Evolutionary conservation across 23 tunicate species (phyloP).

Genomic region (Diplosoma virens): DNA sequence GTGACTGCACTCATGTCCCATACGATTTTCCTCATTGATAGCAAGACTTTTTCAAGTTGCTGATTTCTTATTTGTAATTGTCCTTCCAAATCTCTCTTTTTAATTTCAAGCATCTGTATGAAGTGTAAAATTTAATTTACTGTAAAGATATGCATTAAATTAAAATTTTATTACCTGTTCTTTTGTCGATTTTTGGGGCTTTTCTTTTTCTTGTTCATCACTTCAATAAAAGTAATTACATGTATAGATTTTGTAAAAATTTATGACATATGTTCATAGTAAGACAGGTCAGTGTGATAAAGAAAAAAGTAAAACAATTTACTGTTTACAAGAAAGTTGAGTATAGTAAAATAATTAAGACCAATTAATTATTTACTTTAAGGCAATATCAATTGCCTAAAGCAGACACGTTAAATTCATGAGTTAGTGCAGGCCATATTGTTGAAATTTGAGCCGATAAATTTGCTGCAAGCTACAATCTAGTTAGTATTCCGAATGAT

Average conservation of each 20-base stretch:
- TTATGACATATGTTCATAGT: background rate
- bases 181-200: background rate
- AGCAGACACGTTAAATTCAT: too few species aligned
- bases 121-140: background rate
- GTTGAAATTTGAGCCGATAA: too few species aligned
- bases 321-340: background rate
- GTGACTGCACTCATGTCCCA: constrained; percentile 20
- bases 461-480: too few species aligned
- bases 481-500: too few species aligned
- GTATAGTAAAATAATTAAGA: background rate
- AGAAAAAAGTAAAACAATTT: background rate
- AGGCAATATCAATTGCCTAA: too few species aligned
- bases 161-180: background rate
- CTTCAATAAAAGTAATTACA: background rate
- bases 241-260: background rate
- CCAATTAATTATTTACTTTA: too few species aligned
- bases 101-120: background rate
- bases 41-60: background rate
- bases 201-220: background rate
- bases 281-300: background rate
- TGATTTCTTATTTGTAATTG: constrained; percentile 1
- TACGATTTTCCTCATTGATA: background rate
- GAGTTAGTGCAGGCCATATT: too few species aligned
- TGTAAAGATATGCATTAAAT: background rate
- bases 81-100: constrained; percentile 9